Evolutionary conservation across 2,888 invertebrate genomes (phyloP), one percentile per base, ranked within the genome.

Genomic region (Hypercompe scribonia): DNA sequence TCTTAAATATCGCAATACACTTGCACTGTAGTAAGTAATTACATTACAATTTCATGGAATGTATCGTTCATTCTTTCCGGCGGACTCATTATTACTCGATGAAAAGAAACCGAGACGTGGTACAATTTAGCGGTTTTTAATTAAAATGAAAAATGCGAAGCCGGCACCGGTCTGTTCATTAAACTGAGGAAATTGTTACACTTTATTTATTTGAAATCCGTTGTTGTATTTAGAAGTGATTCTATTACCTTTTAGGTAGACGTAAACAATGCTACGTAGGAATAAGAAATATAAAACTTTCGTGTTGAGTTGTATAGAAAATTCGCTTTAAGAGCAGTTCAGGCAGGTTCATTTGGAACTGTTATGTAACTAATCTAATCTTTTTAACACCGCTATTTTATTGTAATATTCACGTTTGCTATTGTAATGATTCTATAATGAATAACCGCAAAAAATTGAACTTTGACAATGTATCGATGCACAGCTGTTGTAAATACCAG

Each of bases 41-140:
- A 65, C 64, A 74, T 66, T 63, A 70, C 65, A 65, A 73, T 73
- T 50, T 66, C 71, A 72, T 54, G 66, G 58, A 64, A 70, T 70
- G 72, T 74, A 69, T 75, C 73, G 66, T 78, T 81, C 82, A 82
- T 85, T 84, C 84, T 81, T 67, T 65, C 67, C 69, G 73, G 77
- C 66, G 74, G 72, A 78, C 77, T 84, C 85, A 84, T 84, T 85
- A 85, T 83, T 75, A 77, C 71, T 76, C 75, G 70, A 81, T 84
- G 84, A 81, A 82, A 82, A 83, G 84, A 78, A 80, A 66, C 75
- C 33, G 80, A 80, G 79, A 54, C 79, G 71, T 75, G 65, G 65
- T 78, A 84, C 79, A 84, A 81, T 85, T 85, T 84, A 80, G 80
- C 81, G 81, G 81, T 70, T 81, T 84, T 85, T 84, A 84, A 85